These are phyloP conservation scores for Sebastolobus altivelis DNA, from an alignment of 2,797 vertebrate species.

Conservation along the genomic window DNA sequence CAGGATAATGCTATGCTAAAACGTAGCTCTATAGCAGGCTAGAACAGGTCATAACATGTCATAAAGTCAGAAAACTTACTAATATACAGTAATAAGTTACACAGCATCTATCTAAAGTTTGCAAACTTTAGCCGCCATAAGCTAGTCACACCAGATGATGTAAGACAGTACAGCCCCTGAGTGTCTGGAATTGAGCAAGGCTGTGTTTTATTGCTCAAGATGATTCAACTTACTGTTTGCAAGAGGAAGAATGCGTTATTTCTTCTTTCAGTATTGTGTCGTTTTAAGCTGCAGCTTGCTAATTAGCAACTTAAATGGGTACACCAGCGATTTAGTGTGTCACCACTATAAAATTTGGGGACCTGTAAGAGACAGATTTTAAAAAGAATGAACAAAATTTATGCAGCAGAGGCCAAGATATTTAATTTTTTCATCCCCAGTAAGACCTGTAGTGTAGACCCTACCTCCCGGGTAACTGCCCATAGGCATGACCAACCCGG, in stretches of 20 bases:
- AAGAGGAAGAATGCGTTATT: conserved; percentile 1
- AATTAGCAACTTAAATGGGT: neutral
- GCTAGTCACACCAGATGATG: neutral
- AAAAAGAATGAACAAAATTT: neutral
- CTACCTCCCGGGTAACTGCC: too few relatives aligned
- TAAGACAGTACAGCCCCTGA: too few relatives aligned
- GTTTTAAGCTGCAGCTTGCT: neutral
- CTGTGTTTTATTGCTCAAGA: neutral
- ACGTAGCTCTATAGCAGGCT: neutral
- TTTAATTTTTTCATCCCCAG: neutral
- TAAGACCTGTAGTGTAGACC: neutral
- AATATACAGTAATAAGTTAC: neutral
- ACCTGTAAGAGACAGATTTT: neutral
- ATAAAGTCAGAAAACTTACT: neutral
- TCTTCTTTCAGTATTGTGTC: neutral
- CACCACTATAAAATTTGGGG: neutral
- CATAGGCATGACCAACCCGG: too few relatives aligned
- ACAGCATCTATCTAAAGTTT: neutral
- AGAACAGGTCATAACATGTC: neutral
- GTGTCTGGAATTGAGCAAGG: neutral
- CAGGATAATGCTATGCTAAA: neutral
- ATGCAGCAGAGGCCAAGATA: neutral
- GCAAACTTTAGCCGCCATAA: too few relatives aligned
- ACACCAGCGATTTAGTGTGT: neutral
- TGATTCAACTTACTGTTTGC: neutral